Conservation (phyloP, 2,888 invertebrate genomes). For the Tenthredo notha region DNA sequence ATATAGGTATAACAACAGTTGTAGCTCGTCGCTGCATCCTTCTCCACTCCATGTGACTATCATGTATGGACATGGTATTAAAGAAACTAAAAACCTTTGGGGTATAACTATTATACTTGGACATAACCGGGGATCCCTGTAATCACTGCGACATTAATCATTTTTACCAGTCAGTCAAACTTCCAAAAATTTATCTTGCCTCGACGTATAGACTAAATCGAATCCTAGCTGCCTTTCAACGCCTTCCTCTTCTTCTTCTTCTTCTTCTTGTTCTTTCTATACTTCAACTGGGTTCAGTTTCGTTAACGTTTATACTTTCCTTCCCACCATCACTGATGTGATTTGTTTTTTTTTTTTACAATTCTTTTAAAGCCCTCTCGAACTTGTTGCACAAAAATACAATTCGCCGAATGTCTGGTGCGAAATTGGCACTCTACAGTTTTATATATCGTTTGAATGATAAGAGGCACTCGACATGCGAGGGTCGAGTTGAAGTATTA, state of each 20-base stretch:
- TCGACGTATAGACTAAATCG: background rate
- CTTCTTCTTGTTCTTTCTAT: background rate
- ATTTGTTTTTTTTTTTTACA: background rate
- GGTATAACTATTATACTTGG: background rate
- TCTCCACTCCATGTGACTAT: background rate
- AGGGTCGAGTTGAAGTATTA: constrained; percentile 33
- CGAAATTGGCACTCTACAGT: background rate
- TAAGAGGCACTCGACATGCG: constrained; percentile 13
- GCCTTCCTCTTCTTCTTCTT: background rate
- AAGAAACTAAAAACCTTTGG: background rate
- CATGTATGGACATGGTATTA: background rate
- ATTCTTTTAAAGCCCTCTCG: background rate
- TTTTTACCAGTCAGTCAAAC: constrained; percentile 20
- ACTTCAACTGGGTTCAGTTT: background rate
- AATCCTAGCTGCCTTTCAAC: constrained; percentile 3
- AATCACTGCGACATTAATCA: constrained; percentile 43
- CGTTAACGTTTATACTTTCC: background rate
- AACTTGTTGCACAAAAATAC: background rate
- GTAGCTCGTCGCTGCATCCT: background rate
- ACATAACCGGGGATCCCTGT: background rate
- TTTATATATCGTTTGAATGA: background rate
- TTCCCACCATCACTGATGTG: too few species aligned
- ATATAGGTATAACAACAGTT: background rate
- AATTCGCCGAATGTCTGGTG: constrained; percentile 8
- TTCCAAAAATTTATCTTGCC: constrained; percentile 8